A percentile compares a stretch with the other conserved stretches of the same genome.
phyloP scores from a whole-genome alignment of 37 sponge, comb jelly and placozoan species.

The Geodia barretti region DNA sequence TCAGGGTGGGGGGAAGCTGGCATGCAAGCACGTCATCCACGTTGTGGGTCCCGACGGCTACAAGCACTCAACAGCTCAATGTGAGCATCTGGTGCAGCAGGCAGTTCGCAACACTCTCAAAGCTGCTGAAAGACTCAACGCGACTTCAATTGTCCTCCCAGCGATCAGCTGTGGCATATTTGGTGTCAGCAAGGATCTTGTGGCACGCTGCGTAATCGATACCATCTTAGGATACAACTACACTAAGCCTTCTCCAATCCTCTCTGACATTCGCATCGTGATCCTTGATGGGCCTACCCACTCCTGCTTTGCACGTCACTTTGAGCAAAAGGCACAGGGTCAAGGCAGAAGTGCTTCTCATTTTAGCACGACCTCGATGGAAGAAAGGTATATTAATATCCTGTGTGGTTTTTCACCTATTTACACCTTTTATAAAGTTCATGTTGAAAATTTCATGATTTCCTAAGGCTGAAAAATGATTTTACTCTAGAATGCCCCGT shows the following conservation, averaged over 20 bases:
- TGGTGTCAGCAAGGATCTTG: constrained; percentile 46
- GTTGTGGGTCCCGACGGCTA: constrained; percentile 62
- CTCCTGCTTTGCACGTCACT: constrained; percentile 20
- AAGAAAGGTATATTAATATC: no score
- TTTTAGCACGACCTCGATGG: no score
- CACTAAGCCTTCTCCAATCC: constrained; percentile 7
- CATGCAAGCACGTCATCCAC: constrained; percentile 63
- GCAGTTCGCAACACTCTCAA: constrained; percentile 21
- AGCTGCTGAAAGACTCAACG: constrained; percentile 24
- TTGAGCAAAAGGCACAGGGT: no score
- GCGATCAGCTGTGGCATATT: constrained; percentile 76
- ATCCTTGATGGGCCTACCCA: constrained; percentile 62
- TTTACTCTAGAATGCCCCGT: background rate
- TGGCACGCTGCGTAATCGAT: constrained; percentile 26
- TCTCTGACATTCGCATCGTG: constrained; percentile 73
- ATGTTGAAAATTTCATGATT: no score
- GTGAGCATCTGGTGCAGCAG: constrained; percentile 24
- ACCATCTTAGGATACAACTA: constrained; percentile 29
- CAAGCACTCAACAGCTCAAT: background rate
- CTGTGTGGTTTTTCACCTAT: no score
- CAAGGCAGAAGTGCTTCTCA: no score
- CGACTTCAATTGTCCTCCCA: constrained; percentile 67
- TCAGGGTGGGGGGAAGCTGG: constrained; percentile 56
- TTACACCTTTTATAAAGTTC: no score
- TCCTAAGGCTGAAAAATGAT: no score